phyloP scores from a whole-genome alignment of 1,140 invertebrate genomes.

The Apis cerana region DNA sequence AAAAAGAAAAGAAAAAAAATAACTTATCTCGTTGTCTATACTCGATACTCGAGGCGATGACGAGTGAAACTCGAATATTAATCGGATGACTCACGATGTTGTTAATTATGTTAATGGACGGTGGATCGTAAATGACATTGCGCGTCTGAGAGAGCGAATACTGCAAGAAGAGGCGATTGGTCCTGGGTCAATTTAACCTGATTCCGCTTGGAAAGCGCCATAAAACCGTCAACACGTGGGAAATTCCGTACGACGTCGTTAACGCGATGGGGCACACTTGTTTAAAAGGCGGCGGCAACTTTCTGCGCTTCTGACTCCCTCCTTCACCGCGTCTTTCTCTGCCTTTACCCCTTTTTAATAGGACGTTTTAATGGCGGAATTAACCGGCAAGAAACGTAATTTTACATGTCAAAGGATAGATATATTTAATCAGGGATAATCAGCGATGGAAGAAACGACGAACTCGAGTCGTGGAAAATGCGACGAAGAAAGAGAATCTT shows the following conservation, averaged over 20 bases:
- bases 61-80: slow-evolving; percentile 38
- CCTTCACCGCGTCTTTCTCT: background rate
- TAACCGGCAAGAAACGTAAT: background rate
- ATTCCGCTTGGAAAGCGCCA: slow-evolving; percentile 44
- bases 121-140: slow-evolving; percentile 43
- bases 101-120: slow-evolving; percentile 64
- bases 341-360: background rate
- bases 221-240: slow-evolving; percentile 53
- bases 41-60: background rate
- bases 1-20: background rate
- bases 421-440: background rate
- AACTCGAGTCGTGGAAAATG: too few species aligned
- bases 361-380: background rate
- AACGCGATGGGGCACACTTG: slow-evolving; percentile 48
- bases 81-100: slow-evolving; percentile 58
- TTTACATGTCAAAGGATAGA: background rate
- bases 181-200: slow-evolving; percentile 31
- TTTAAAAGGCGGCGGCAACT: slow-evolving; percentile 39
- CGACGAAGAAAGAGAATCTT: too few species aligned
- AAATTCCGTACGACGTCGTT: slow-evolving; percentile 61
- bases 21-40: background rate
- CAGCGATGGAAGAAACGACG: background rate
- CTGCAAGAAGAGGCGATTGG: background rate
- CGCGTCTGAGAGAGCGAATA: background rate
- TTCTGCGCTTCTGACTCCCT: slow-evolving; percentile 34